Conservation (phyloP, 2,888 invertebrate genomes). For the Lasioglossum zephyrum region DNA sequence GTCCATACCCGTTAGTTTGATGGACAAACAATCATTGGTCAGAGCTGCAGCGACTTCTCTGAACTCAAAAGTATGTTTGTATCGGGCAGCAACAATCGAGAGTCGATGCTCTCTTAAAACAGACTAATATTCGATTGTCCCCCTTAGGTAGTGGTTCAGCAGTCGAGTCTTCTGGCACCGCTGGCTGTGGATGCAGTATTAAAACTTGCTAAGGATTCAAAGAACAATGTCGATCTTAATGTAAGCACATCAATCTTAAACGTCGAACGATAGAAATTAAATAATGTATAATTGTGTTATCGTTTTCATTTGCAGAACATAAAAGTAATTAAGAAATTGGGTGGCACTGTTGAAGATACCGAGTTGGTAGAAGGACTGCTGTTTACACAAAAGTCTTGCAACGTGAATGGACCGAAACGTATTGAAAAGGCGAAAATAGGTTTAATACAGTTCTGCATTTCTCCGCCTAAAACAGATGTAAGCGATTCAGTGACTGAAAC, state of each 20-base stretch:
- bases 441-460: conserved; percentile 99
- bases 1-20: conserved; percentile 93
- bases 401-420: conserved; percentile 95
- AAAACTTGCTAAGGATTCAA: conserved; percentile 91
- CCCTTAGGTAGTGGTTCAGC: conserved; percentile 95
- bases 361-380: conserved; percentile 98
- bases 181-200: conserved; percentile 99
- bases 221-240: conserved; percentile 93
- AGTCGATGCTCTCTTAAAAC: neutral
- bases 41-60: conserved; percentile 99
- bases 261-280: neutral
- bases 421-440: conserved; percentile 99
- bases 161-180: conserved; percentile 97
- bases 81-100: neutral
- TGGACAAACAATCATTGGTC: conserved; percentile 93
- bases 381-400: conserved; percentile 94
- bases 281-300: neutral
- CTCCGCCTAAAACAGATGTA: conserved; percentile 99
- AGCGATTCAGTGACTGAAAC: conserved; percentile 76
- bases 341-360: conserved; percentile 99
- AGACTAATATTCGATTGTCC: conserved; percentile 7
- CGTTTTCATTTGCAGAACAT: conserved; percentile 88
- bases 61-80: conserved; percentile 92
- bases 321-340: conserved; percentile 97
- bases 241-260: conserved; percentile 72